Evolutionary conservation across 2,113 vertebrate genomes (phyloP).

Genomic region (Alectura lathami): DNA sequence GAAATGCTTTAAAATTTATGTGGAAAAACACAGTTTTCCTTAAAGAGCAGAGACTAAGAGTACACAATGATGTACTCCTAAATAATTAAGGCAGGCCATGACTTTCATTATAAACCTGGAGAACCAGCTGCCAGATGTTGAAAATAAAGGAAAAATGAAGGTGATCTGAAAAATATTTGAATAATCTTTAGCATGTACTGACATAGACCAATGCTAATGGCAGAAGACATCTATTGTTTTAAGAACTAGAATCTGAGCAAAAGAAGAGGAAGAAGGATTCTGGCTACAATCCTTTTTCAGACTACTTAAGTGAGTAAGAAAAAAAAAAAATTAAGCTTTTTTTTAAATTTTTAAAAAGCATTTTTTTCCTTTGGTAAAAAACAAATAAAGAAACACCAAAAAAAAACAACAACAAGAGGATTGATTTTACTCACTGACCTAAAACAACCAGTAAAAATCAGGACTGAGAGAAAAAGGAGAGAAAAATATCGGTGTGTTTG

Average conservation of each 20-base stretch:
- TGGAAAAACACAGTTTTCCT: neutral
- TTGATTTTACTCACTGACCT: neutral
- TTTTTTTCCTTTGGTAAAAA: neutral
- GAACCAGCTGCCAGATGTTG: neutral
- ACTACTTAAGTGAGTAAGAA: neutral
- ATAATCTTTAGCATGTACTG: neutral
- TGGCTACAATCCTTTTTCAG: neutral
- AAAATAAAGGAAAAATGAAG: neutral
- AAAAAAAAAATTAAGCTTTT: neutral
- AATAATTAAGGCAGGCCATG: neutral
- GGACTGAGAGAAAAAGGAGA: neutral
- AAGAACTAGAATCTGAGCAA: neutral
- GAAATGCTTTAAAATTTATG: neutral
- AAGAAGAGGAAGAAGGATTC: neutral
- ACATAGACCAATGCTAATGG: neutral
- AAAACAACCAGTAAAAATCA: neutral
- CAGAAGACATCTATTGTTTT: neutral
- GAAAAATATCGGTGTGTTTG: neutral
- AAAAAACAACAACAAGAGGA: neutral
- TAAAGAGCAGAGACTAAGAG: neutral
- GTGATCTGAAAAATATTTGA: neutral
- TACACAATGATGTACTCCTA: neutral
- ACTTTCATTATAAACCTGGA: neutral
- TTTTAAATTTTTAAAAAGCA: neutral
- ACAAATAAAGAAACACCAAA: neutral